Evolutionary conservation across 1,140 invertebrate genomes (phyloP), one percentile per base, ranked within the genome.

Genomic region (Drosophila lacertosa): DNA sequence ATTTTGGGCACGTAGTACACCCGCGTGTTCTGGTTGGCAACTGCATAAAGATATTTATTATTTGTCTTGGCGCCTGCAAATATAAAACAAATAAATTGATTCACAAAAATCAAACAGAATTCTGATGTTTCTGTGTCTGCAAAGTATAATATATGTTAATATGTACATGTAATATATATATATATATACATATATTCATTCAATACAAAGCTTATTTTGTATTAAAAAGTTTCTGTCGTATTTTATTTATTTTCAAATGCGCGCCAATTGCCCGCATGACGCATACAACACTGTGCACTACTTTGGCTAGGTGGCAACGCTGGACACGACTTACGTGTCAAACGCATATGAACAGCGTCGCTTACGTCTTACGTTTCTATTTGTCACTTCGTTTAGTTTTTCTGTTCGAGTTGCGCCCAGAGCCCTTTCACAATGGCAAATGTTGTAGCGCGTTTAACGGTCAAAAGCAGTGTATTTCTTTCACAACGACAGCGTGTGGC

Each of bases 341-440:
- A 26, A 4, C 10, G 2, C 3, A 4, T 10, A 42, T 7, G 39
- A 32, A 33, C 6, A 10, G 15, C 0, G 11, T 10, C 2, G 3
- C 45, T 66, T 71, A 71, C 68, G 68, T 66, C 5, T 63, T 73
- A n/a, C n/a, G n/a, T n/a, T 69, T 53, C 81, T 63, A 76, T 84
- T 86, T 82, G 68, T 81, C 78, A 82, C 35, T 70, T 74, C 54
- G 54, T 59, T 67, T 48, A 64, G 59, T 51, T 77, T 74, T 71
- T 76, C 62, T 53, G 45, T n/a, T 33, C 37, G 4, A 55, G 22
- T 24, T 54, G 58, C 50, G 42, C 44, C 44, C 48, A 59, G 16
- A 47, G 63, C 33, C 44, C 42, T 33, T 45, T 47, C 4, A 60
- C 29, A 57, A 88, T 88, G 82, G 74, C 82, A 15, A 74, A 70